These are phyloP conservation scores for Bungarus multicinctus DNA, from an alignment of 2,113 vertebrate genomes.

Conservation along the genomic window DNA sequence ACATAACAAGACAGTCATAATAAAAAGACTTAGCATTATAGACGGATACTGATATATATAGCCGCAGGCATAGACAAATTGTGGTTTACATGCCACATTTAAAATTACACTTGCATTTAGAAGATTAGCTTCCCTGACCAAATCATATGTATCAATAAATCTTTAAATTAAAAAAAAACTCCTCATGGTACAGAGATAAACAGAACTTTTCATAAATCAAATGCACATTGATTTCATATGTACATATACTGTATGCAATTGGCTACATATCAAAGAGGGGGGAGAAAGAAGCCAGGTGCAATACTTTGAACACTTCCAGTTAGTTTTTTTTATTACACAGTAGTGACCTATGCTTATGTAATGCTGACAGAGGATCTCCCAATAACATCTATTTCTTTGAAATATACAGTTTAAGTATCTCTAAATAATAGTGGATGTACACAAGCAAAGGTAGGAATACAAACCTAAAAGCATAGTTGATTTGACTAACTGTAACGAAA, in stretches of 20 bases:
- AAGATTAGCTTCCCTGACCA: not conserved
- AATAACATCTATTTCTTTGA: not conserved
- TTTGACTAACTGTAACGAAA: not conserved
- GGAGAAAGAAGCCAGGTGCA: not conserved
- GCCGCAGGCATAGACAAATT: not conserved
- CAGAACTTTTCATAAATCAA: not conserved
- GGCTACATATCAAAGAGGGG: not conserved
- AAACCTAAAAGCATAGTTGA: not conserved
- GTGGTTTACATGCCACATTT: not conserved
- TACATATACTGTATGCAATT: not conserved
- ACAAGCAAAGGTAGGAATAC: not conserved
- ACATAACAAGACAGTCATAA: not conserved
- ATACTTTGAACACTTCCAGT: not conserved
- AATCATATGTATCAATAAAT: not conserved
- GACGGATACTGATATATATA: not conserved
- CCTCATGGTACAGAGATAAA: not conserved
- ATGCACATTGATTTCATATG: not conserved
- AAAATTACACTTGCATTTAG: not conserved
- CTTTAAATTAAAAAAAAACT: not conserved
- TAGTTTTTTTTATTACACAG: not conserved
- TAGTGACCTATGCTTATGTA: not conserved
- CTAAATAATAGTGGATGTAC: not conserved
- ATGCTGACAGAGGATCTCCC: not conserved
- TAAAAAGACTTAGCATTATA: not conserved
- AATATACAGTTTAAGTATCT: not conserved